Evolutionary conservation across 2,113 vertebrate species (phyloP).

Genomic region (Gallinago undulata): DNA sequence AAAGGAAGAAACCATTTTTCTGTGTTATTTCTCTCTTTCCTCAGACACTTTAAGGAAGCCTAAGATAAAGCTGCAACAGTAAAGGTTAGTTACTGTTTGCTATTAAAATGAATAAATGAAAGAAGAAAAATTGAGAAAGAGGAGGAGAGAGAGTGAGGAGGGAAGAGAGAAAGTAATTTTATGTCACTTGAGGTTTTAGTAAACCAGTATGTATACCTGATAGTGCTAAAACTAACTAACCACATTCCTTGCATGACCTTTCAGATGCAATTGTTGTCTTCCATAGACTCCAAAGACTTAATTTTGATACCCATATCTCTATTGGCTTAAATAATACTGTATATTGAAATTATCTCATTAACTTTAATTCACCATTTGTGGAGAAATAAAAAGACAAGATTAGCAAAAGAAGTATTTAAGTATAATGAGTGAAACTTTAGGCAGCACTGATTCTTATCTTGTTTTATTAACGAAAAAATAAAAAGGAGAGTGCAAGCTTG

Average conservation of each 20-base stretch:
- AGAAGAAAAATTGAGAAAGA: background rate
- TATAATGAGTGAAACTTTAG: background rate
- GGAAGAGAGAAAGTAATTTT: background rate
- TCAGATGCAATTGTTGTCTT: background rate
- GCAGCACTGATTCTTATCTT: background rate
- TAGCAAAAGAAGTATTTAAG: background rate
- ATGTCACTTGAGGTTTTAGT: background rate
- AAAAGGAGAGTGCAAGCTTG: background rate
- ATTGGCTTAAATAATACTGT: background rate
- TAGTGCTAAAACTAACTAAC: background rate
- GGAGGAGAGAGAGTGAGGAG: rapidly evolving
- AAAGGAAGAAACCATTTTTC: background rate
- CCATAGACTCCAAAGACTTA: background rate
- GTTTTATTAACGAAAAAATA: background rate
- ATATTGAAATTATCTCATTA: background rate
- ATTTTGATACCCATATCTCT: background rate
- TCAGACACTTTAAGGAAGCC: background rate
- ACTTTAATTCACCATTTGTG: background rate
- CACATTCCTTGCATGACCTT: background rate
- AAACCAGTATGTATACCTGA: rapidly evolving
- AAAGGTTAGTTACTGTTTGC: background rate
- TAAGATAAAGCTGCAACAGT: background rate
- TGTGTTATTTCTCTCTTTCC: background rate
- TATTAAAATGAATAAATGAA: background rate
- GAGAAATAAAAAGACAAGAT: background rate